Evolutionary conservation across 1,140 invertebrate species (phyloP), one percentile per base, ranked within the genome.

Genomic region (Eumeta japonica): DNA sequence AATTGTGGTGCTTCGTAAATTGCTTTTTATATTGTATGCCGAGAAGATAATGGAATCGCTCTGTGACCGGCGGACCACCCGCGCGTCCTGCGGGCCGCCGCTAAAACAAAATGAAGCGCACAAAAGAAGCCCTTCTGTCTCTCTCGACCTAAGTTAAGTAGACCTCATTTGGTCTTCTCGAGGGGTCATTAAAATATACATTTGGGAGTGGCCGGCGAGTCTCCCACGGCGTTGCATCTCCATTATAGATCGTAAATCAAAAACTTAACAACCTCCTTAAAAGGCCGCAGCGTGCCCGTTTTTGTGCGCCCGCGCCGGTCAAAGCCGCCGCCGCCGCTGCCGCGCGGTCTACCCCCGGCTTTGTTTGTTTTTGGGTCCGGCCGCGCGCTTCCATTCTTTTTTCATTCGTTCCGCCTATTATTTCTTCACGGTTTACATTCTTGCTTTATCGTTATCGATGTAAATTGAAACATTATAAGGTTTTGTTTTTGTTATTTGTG

Each of bases 221-320:
- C 70, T 74, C 70, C 70, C 65, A 71, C 63, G 62, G 70, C 56
- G 66, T 67, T 70, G 60, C 62, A 57, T 68, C 66, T 74, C 66
- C 71, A 74, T 74, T 74, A 74, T 71, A 67, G 64, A 59, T 62
- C 57, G 64, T 73, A 73, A 73, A 73, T 73, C 68, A 73, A 71
- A 73, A 73, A 71, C 64, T 73, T 73, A 73, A 73, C 68, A 73
- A 73, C 68, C 58, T 73, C 67, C 64, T 71, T 73, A 73, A 71
- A 66, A 71, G 64, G 61, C 64, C 59, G 55, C 57, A 58, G 44
- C 52, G 58, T 62, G 55, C 58, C 45, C 57, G 60, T 68, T 71
- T 73, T 70, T 70, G 63, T 68, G 40, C 42, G 62, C 15, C 41
- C 46, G 40, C 41, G 60, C 15, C 40, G 47, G 54, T 72, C 68